Conservation (phyloP, 2,113 vertebrate genomes). For the Pachycephala philippinensis region DNA sequence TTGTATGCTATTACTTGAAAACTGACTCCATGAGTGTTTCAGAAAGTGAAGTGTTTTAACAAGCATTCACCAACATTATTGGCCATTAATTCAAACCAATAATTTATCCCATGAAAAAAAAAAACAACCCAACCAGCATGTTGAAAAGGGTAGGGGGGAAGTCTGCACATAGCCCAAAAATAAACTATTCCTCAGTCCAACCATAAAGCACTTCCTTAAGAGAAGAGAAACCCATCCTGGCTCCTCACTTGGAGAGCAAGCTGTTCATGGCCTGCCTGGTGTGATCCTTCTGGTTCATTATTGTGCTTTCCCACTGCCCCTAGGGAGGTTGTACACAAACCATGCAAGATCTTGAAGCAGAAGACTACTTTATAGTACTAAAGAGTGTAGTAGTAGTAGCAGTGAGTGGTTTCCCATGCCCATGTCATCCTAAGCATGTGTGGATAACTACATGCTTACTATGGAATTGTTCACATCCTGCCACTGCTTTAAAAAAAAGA, state of each 20-base stretch:
- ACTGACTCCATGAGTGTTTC: constrained; percentile 17
- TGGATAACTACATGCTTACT: neutral
- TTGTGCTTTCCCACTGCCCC: neutral
- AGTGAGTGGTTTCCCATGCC: neutral
- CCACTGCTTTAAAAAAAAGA: constrained; percentile 12
- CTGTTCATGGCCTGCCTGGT: neutral
- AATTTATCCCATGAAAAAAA: neutral
- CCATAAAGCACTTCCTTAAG: neutral
- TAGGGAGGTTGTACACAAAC: neutral
- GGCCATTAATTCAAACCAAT: neutral
- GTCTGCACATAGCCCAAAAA: neutral
- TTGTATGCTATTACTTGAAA: constrained; percentile 21
- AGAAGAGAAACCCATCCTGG: neutral
- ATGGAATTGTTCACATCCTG: neutral
- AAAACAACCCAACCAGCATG: neutral
- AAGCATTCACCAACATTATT: neutral
- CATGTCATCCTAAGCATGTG: neutral
- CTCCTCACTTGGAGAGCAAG: neutral
- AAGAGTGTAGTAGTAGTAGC: neutral
- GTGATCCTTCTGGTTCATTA: neutral
- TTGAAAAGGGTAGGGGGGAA: neutral
- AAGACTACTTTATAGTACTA: neutral
- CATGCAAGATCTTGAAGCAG: neutral
- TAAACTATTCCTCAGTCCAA: neutral
- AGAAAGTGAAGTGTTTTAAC: constrained; percentile 8